Percentiles rank a stretch among this genome's conserved stretches.
These are phyloP conservation scores for Drosophila neonasuta DNA, from an alignment of 2,888 invertebrate species.

Conservation along the genomic window DNA sequence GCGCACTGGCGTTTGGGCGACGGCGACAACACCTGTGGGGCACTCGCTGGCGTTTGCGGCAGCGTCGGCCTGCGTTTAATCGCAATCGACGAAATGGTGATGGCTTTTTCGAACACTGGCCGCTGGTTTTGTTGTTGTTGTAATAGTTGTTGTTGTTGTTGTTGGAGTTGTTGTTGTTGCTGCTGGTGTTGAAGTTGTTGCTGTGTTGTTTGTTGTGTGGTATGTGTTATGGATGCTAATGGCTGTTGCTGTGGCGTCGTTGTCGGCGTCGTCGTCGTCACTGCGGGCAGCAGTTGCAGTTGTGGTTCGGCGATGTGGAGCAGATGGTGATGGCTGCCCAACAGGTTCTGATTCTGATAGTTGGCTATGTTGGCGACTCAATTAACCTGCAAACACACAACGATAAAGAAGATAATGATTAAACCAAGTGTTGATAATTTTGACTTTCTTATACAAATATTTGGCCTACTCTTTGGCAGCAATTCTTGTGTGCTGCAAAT, in stretches of 20 bases:
- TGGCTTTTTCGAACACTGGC: slow-evolving; percentile 82
- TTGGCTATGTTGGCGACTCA: slow-evolving; percentile 78
- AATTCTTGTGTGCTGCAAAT: slow-evolving; percentile 10
- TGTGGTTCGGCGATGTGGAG: slow-evolving; percentile 73
- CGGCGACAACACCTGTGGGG: slow-evolving; percentile 83
- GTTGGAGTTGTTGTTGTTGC: slow-evolving; percentile 30
- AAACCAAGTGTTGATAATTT: no score
- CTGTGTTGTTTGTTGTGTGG: background rate
- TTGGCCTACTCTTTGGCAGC: slow-evolving; percentile 30
- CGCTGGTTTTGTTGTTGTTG: slow-evolving; percentile 72
- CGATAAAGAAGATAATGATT: no score
- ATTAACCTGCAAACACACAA: slow-evolving; percentile 44
- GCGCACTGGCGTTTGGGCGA: slow-evolving; percentile 83
- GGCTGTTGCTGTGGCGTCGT: slow-evolving; percentile 41
- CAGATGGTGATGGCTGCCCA: slow-evolving; percentile 79
- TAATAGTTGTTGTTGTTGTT: slow-evolving; percentile 32
- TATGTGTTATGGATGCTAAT: slow-evolving; percentile 27
- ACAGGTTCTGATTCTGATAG: slow-evolving; percentile 71
- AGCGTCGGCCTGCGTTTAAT: slow-evolving; percentile 83
- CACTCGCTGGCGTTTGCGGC: slow-evolving; percentile 83
- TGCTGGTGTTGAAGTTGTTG: slow-evolving; percentile 5
- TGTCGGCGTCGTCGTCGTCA: slow-evolving; percentile 59
- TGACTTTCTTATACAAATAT: slow-evolving; percentile 37
- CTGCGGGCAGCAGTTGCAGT: slow-evolving; percentile 74
- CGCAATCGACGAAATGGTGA: slow-evolving; percentile 84